A percentile compares a stretch with the other conserved stretches of the same genome.
Evolutionary conservation across 2,888 invertebrate genomes (phyloP).

Genomic region (Hoplodrina ambigua): DNA sequence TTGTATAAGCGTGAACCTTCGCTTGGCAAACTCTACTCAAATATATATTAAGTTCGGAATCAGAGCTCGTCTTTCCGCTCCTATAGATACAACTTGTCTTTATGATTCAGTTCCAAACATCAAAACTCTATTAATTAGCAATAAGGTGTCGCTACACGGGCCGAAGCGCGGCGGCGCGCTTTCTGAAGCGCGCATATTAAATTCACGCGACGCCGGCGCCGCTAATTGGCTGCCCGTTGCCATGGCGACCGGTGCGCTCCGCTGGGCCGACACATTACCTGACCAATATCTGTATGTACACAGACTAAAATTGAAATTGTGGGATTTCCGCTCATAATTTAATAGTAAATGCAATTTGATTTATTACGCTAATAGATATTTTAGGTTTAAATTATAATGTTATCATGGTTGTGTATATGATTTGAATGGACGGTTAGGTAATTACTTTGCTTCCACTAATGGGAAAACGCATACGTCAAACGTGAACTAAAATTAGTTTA

Average conservation of each 20-base stretch:
- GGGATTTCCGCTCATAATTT: constrained; percentile 3
- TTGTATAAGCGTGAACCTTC: constrained; percentile 10
- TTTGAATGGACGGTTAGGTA: constrained; percentile 5
- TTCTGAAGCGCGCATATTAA: constrained; percentile 38
- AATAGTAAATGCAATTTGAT: constrained; percentile 11
- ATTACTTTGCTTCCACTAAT: constrained; percentile 11
- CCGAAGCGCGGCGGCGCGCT: not conserved
- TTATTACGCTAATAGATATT: not conserved
- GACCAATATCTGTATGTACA: constrained; percentile 29
- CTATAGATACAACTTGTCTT: not conserved
- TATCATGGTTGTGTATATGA: not conserved
- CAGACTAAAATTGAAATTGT: constrained; percentile 8
- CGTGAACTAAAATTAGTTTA: constrained; percentile 4
- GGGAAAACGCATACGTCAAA: not conserved
- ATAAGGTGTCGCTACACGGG: constrained; percentile 28
- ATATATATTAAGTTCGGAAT: not conserved
- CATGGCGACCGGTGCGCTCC: constrained; percentile 59
- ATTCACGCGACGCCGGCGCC: constrained; percentile 70
- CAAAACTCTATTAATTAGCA: constrained; percentile 28
- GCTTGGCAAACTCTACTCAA: not conserved
- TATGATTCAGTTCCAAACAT: constrained; percentile 10
- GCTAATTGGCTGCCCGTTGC: constrained; percentile 69
- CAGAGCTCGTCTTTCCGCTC: not conserved
- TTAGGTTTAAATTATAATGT: not conserved
- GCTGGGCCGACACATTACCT: constrained; percentile 45